Conservation (phyloP, 2,797 vertebrate species). For the Alouatta caraya region DNA sequence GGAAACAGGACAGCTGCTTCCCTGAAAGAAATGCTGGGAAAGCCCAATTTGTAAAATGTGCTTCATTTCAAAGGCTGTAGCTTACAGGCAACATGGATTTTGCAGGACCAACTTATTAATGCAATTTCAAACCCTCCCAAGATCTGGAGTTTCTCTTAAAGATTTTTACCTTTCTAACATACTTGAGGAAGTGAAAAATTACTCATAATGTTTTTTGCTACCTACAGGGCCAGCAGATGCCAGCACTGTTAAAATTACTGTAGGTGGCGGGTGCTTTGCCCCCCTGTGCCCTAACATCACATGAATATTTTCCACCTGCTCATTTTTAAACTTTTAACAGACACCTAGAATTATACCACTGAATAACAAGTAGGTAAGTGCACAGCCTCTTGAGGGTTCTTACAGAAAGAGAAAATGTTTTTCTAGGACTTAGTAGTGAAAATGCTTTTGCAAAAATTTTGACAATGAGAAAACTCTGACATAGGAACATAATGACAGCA, state of each 20-base stretch:
- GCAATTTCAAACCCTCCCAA: constrained; percentile 24
- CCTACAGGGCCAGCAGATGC: constrained; percentile 36
- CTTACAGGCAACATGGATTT: constrained; percentile 43
- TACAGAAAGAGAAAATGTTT: constrained; percentile 21
- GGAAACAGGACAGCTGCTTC: constrained; percentile 57
- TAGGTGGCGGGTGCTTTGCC: background rate
- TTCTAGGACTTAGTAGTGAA: background rate
- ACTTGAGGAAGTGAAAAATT: constrained; percentile 21
- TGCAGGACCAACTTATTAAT: constrained; percentile 20
- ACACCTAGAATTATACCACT: background rate
- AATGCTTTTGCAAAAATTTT: background rate
- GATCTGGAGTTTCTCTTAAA: background rate
- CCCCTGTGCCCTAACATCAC: background rate
- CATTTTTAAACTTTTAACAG: constrained; percentile 23
- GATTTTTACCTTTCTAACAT: background rate
- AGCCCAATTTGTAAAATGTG: constrained; percentile 50
- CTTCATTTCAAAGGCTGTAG: constrained; percentile 60
- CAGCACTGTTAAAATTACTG: background rate
- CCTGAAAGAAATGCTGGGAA: constrained; percentile 43
- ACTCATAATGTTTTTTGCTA: background rate
- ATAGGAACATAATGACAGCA: background rate
- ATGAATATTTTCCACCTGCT: background rate
- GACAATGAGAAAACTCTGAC: background rate
- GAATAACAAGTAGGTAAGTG: background rate
- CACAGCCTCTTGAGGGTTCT: background rate